These are phyloP conservation scores for Hypomecis punctinalis DNA, from an alignment of 2,888 invertebrate genomes.

Conservation along the genomic window DNA sequence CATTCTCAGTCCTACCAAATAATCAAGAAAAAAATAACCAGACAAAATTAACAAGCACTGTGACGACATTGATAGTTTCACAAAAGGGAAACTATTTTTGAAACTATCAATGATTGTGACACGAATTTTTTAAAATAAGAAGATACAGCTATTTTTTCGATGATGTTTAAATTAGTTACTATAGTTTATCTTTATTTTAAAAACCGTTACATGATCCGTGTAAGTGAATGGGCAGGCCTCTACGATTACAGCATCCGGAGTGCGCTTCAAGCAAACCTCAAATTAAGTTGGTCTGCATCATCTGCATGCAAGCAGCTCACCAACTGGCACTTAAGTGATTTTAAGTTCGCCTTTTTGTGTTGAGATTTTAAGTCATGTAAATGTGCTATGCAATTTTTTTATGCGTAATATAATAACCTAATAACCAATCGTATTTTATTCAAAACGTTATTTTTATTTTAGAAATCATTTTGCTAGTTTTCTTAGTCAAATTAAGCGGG, in stretches of 20 bases:
- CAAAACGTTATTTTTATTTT: background rate
- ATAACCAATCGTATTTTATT: too few relatives aligned
- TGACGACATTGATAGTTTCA: too few relatives aligned
- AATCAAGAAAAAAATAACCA: too few relatives aligned
- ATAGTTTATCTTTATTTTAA: constrained; percentile 39
- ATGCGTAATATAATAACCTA: background rate
- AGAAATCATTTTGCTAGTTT: background rate
- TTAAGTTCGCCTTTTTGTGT: constrained; percentile 8
- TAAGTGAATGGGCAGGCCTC: constrained; percentile 56
- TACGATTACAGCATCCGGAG: constrained; percentile 66
- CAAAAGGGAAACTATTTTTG: too few relatives aligned
- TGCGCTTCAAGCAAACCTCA: constrained; percentile 44
- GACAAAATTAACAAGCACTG: too few relatives aligned
- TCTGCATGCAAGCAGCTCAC: constrained; percentile 21
- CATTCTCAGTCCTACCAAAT: too few relatives aligned
- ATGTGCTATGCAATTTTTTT: constrained; percentile 17
- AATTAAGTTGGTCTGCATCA: constrained; percentile 29
- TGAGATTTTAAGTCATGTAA: constrained; percentile 8
- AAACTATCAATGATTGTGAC: too few relatives aligned
- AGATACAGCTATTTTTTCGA: background rate
- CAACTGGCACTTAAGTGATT: constrained; percentile 23
- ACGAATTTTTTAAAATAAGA: too few relatives aligned
- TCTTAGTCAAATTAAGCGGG: background rate
- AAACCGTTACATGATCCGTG: constrained; percentile 51
- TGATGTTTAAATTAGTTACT: background rate